Base-by-base conservation (phyloP, 2,888 invertebrate species). In the Hemaris fuciformis region DNA sequence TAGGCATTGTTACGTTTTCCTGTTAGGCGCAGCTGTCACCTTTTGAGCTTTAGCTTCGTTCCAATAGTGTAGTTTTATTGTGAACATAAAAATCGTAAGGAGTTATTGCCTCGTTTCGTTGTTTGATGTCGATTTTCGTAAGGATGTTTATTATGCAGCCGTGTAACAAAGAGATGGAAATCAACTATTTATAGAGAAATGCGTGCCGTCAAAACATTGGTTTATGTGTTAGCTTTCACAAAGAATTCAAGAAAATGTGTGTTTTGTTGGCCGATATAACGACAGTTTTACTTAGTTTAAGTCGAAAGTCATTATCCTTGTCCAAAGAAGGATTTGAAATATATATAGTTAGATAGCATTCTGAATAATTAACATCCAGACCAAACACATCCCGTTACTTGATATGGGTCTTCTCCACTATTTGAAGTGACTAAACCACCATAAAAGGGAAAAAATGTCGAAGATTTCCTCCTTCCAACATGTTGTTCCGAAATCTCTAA, bases 111-210 rank as follows among this genome's bases (percentile, higher is more conserved):
- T 18, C 20, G 46, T 46, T 6, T 38, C 20, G 60, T 20, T 25
- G 42, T 27, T 41, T 48, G 53, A 38, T 38, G 38, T 38, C 38
- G 38, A 38, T 15, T 41, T 53, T 60, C 59, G 57, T 60, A 62
- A 57, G 61, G 48, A 62, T 67, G 67, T 20, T 43, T 10, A 10
- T 43, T 20, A 18, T 43, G 34, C 2, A 34, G 2, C 18, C 43
- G 20, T 3, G 7, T 20, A 10, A 10, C 38, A 38, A 38, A 13
- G 38, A 38, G 38, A n/a, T 38, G 38, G 38, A 38, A 38, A 38
- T 38, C 13, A 38, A 38, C 13, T 38, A 38, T 38, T 38, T 38
- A 38, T 38, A 38, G 38, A n/a, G n/a, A n/a, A n/a, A 38, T n/a
- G 38, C n/a, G 38, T 38, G 38, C 13, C 38, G 4, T 38, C n/a